These are phyloP conservation scores for Ashinkailepas kermadecensis DNA, from an alignment of 2,888 invertebrate genomes.

Conservation along the genomic window DNA sequence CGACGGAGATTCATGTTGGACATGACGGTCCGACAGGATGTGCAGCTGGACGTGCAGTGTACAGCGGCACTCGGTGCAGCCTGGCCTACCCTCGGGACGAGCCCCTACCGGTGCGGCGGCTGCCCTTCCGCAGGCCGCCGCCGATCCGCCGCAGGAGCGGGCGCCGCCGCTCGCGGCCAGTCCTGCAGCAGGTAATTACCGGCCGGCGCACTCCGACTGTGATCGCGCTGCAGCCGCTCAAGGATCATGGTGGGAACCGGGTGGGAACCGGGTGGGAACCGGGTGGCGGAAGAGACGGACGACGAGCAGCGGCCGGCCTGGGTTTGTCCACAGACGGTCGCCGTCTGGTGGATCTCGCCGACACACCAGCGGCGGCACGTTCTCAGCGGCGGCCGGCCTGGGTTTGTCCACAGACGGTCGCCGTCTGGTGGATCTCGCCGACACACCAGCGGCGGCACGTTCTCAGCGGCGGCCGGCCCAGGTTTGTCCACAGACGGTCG, in stretches of 20 bases:
- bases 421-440: no score
- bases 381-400: not conserved
- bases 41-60: no score
- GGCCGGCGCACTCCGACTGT: not conserved
- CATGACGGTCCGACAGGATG: no score
- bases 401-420: not conserved
- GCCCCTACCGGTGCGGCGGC: no score
- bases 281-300: no score
- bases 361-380: not conserved
- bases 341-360: not conserved
- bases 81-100: no score
- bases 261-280: not conserved
- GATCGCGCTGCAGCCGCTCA: not conserved
- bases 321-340: not conserved
- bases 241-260: constrained; percentile 12
- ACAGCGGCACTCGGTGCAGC: no score
- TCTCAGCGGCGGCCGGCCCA: no score
- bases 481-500: not conserved
- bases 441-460: no score
- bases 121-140: no score
- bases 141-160: not conserved
- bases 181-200: not conserved
- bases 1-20: no score
- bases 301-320: no score
- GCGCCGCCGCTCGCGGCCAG: not conserved